A percentile compares a stretch with the other conserved stretches of the same genome.
These are phyloP conservation scores for Adoxophyes honmai DNA, from an alignment of 1,140 invertebrate genomes.

Conservation along the genomic window DNA sequence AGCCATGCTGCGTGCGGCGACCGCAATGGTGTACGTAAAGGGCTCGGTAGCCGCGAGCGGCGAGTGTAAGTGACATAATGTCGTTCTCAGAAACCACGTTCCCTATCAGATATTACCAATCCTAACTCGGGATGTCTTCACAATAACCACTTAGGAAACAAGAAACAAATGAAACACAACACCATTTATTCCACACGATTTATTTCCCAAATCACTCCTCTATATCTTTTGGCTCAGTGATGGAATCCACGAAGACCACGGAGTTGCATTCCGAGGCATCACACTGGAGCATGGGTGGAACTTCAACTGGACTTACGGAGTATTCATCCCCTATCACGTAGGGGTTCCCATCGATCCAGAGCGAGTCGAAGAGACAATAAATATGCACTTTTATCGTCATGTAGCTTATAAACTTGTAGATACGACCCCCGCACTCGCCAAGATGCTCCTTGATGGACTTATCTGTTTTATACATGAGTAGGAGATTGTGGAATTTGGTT, in stretches of 20 bases:
- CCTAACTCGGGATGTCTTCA: too few relatives aligned
- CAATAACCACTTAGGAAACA: too few relatives aligned
- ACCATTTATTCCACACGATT: not conserved
- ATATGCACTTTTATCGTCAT: slow-evolving; percentile 70
- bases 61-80: too few relatives aligned
- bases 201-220: slow-evolving; percentile 39
- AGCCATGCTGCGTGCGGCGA: too few relatives aligned
- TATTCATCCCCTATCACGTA: slow-evolving; percentile 71
- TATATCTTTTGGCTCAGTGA: slow-evolving; percentile 62
- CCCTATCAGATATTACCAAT: too few relatives aligned
- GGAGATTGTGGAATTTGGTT: slow-evolving; percentile 66
- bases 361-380: slow-evolving; percentile 62
- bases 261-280: slow-evolving; percentile 66
- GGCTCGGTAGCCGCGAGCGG: too few relatives aligned
- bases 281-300: slow-evolving; percentile 61
- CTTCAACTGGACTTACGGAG: slow-evolving; percentile 61
- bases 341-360: slow-evolving; percentile 68
- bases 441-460: slow-evolving; percentile 66
- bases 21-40: too few relatives aligned
- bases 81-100: too few relatives aligned
- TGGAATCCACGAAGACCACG: slow-evolving; percentile 62
- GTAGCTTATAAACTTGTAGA: slow-evolving; percentile 69
- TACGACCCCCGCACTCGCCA: slow-evolving; percentile 62
- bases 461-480: slow-evolving; percentile 67
- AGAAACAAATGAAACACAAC: slow-evolving; percentile 16